Percentiles rank a stretch among this genome's conserved stretches.
phyloP scores from a whole-genome alignment of 2,797 vertebrate species.

The Acipenser ruthenus region DNA sequence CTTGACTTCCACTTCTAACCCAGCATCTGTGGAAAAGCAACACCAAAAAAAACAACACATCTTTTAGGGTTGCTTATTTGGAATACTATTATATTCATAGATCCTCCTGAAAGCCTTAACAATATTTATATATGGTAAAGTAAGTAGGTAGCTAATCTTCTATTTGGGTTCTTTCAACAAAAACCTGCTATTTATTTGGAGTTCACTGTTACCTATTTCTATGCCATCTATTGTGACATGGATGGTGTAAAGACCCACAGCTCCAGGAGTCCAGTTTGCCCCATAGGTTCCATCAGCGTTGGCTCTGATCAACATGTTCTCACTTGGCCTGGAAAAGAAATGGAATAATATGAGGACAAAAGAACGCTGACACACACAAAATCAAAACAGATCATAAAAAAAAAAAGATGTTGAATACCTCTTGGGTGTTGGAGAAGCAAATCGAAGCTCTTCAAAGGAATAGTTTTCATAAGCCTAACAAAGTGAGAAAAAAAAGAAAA shows the following conservation, averaged over 20 bases:
- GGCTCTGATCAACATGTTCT: slow-evolving; percentile 97
- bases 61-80: too few relatives aligned
- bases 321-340: slow-evolving; percentile 76
- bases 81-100: too few relatives aligned
- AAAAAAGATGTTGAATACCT: slow-evolving; percentile 56
- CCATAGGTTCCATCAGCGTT: slow-evolving; percentile 98
- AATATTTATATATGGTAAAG: too few relatives aligned
- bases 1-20: slow-evolving; percentile 97
- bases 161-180: too few relatives aligned
- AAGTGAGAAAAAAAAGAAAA: slow-evolving; percentile 23
- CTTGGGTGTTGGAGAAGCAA: slow-evolving; percentile 96
- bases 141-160: too few relatives aligned
- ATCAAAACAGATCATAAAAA: neutral
- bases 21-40: slow-evolving; percentile 72
- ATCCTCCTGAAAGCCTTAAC: too few relatives aligned
- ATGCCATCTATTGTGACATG: slow-evolving; percentile 98
- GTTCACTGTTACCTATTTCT: slow-evolving; percentile 76
- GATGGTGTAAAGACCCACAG: slow-evolving; percentile 95
- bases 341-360: slow-evolving; percentile 16
- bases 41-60: slow-evolving; percentile 17
- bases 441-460: slow-evolving; percentile 96
- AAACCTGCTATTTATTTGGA: too few relatives aligned
- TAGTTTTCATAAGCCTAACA: slow-evolving; percentile 94
- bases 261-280: slow-evolving; percentile 97
- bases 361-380: slow-evolving; percentile 4